Evolutionary conservation across 2,797 vertebrate species (phyloP).

Genomic region (Sternarchorhynchus goeldii): DNA sequence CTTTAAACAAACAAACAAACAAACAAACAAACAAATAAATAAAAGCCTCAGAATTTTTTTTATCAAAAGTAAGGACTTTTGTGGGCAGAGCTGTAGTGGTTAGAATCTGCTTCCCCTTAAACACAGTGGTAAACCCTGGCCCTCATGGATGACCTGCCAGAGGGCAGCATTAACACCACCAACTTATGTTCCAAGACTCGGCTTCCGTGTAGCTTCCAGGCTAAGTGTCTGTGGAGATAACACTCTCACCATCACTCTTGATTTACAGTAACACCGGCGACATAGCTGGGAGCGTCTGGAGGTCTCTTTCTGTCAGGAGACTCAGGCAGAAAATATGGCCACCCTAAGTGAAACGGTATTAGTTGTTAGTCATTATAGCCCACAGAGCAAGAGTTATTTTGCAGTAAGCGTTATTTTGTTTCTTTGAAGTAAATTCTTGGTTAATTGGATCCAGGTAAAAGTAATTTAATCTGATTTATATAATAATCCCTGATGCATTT

Average conservation of each 20-base stretch:
- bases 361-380: background rate
- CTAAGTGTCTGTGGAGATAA: conserved; percentile 47
- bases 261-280: conserved; percentile 52
- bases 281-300: conserved; percentile 18
- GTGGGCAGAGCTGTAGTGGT: background rate
- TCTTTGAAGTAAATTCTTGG: conserved; percentile 8
- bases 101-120: conserved; percentile 11
- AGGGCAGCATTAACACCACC: conserved; percentile 47
- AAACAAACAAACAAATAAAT: too few species aligned
- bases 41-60: background rate
- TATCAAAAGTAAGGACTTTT: background rate
- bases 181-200: background rate
- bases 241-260: conserved; percentile 43
- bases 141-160: conserved; percentile 45
- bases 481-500: conserved; percentile 18
- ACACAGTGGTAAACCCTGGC: conserved; percentile 46
- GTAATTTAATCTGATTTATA: conserved; percentile 9
- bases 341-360: background rate
- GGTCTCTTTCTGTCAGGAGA: background rate
- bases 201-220: background rate
- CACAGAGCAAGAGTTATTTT: background rate
- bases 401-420: background rate
- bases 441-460: background rate
- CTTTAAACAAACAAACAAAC: too few species aligned
- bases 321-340: conserved; percentile 13